phyloP scores from a whole-genome alignment of 2,888 invertebrate genomes.

The Brachyptera risi region DNA sequence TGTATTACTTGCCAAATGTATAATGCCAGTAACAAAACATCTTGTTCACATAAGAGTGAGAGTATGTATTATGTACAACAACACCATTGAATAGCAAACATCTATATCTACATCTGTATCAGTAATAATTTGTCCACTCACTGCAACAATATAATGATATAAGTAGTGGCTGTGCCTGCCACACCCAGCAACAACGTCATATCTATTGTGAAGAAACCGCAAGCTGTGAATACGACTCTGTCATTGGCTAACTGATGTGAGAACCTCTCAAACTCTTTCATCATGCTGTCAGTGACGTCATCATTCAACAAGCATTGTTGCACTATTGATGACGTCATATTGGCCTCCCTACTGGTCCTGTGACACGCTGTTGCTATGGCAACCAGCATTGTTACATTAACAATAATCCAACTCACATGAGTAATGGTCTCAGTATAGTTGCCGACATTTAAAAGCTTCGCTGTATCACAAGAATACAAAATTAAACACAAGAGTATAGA shows the following conservation, averaged over 20 bases:
- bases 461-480: too few relatives aligned
- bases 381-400: neutral
- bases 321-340: neutral
- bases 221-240: neutral
- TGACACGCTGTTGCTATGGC: neutral
- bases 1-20: too few relatives aligned
- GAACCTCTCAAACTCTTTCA: neutral
- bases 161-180: neutral
- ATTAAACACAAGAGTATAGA: too few relatives aligned
- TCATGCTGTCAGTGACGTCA: neutral
- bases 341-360: neutral
- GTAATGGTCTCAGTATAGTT: too few relatives aligned
- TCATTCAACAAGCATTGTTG: neutral
- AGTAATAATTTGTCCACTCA: neutral
- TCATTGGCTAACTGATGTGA: neutral
- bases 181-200: neutral
- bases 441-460: too few relatives aligned
- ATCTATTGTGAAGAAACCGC: slow-evolving; percentile 2
- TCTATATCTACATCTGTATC: neutral
- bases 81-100: neutral
- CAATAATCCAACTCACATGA: neutral
- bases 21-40: too few relatives aligned
- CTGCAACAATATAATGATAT: neutral
- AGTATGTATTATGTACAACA: too few relatives aligned
- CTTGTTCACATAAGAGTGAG: too few relatives aligned